Conservation (phyloP, 1,140 invertebrate species). For the Berghia stephanieae region DNA sequence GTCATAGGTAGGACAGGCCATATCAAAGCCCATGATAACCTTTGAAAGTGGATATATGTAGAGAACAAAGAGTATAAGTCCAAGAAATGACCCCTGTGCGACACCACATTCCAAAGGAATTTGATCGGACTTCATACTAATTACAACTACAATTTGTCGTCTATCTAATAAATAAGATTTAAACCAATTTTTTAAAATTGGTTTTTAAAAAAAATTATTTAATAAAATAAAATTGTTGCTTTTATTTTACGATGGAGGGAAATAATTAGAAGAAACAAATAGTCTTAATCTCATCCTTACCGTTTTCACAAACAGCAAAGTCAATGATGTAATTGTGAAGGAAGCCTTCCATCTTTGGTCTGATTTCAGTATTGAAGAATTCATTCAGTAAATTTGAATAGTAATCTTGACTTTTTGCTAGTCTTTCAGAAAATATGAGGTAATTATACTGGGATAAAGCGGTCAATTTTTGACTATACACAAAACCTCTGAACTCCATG, state of each 20-base stretch:
- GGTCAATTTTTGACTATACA: conserved; percentile 41
- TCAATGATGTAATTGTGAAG: conserved; percentile 52
- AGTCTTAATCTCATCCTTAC: conserved; percentile 27
- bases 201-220: no score
- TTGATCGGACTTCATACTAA: no score
- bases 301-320: conserved; percentile 52
- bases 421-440: conserved; percentile 48
- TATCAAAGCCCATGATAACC: no score
- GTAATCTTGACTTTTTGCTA: conserved; percentile 38
- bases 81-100: no score
- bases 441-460: conserved; percentile 62
- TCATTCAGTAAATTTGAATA: conserved; percentile 34
- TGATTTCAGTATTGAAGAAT: conserved; percentile 43
- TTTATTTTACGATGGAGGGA: background rate
- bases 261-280: background rate
- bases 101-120: no score
- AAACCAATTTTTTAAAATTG: no score
- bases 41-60: no score
- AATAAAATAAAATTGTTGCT: no score
- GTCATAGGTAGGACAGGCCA: no score
- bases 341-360: conserved; percentile 44
- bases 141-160: no score
- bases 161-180: no score
- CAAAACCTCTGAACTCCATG: conserved; percentile 62
- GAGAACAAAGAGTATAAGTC: no score